Evolutionary conservation across 2,797 vertebrate species (phyloP).

Genomic region (Gephyroberyx darwinii): DNA sequence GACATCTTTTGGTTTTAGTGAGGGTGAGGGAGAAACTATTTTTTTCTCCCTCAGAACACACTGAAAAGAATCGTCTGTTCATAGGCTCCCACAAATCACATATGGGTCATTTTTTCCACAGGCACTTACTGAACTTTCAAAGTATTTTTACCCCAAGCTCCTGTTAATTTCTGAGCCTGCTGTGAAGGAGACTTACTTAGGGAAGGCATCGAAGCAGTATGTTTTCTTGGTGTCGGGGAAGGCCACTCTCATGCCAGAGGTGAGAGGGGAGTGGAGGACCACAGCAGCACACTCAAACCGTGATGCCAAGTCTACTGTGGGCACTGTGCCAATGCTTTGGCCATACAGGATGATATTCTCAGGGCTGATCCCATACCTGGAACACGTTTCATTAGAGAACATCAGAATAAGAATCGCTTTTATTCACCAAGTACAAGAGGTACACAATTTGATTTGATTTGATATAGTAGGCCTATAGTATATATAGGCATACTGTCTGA

Average conservation of each 20-base stretch:
- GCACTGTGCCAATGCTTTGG: constrained; percentile 97
- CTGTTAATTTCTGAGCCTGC: too few relatives aligned
- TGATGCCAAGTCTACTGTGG: constrained; percentile 95
- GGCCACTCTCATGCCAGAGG: constrained; percentile 97
- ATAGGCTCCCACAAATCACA: too few relatives aligned
- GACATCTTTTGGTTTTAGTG: background rate
- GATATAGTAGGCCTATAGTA: background rate
- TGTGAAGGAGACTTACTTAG: constrained; percentile 86
- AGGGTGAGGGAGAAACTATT: background rate
- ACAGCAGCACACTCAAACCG: constrained; percentile 98
- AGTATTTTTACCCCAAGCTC: too few relatives aligned
- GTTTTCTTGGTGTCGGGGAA: constrained; percentile 99
- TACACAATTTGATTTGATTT: background rate
- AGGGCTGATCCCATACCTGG: constrained; percentile 95
- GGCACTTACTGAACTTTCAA: too few relatives aligned
- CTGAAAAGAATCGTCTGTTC: too few relatives aligned
- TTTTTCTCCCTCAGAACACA: too few relatives aligned
- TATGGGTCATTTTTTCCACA: too few relatives aligned
- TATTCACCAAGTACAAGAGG: background rate
- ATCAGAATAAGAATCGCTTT: background rate
- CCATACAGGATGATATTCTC: constrained; percentile 98
- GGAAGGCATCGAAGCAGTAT: constrained; percentile 97
- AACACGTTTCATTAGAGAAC: constrained; percentile 12
- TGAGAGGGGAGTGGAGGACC: constrained; percentile 95
- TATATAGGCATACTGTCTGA: background rate